These are phyloP conservation scores for Pteromalus puparum DNA, from an alignment of 1,140 invertebrate genomes.

Conservation along the genomic window DNA sequence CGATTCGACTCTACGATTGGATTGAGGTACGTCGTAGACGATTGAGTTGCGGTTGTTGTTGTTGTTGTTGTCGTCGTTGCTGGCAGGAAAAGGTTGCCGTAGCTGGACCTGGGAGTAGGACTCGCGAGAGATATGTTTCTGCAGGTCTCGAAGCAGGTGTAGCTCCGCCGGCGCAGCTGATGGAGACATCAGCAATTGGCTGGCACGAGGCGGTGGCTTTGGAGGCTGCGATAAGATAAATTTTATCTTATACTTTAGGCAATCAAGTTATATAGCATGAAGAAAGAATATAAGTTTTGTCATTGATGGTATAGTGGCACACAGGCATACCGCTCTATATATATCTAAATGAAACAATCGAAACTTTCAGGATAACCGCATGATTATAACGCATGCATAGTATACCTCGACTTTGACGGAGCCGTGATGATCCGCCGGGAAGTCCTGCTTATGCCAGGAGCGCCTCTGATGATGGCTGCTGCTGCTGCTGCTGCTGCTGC, in stretches of 20 bases:
- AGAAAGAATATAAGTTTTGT: too few relatives aligned
- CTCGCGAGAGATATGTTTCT: background rate
- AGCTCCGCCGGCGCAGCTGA: background rate
- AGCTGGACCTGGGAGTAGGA: background rate
- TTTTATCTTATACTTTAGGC: too few relatives aligned
- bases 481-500: background rate
- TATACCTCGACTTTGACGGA: background rate
- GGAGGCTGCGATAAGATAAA: constrained; percentile 15
- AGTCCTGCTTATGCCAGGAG: background rate
- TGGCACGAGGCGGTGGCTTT: background rate
- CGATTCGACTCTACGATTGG: background rate
- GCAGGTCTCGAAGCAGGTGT: too few relatives aligned
- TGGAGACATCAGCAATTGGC: background rate
- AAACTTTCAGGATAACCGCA: too few relatives aligned
- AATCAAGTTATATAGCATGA: too few relatives aligned
- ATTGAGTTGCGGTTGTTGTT: background rate
- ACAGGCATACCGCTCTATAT: too few relatives aligned
- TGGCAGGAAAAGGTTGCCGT: background rate
- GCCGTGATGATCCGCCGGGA: too few relatives aligned
- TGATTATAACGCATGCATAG: background rate
- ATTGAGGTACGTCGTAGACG: constrained; percentile 41
- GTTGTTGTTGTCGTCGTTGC: background rate
- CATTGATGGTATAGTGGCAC: too few relatives aligned
- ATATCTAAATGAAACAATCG: too few relatives aligned
- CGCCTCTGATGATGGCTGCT: background rate